A percentile compares a stretch with the other conserved stretches of the same genome.
phyloP scores from a whole-genome alignment of 2,797 vertebrate species.

The Squalus acanthias region DNA sequence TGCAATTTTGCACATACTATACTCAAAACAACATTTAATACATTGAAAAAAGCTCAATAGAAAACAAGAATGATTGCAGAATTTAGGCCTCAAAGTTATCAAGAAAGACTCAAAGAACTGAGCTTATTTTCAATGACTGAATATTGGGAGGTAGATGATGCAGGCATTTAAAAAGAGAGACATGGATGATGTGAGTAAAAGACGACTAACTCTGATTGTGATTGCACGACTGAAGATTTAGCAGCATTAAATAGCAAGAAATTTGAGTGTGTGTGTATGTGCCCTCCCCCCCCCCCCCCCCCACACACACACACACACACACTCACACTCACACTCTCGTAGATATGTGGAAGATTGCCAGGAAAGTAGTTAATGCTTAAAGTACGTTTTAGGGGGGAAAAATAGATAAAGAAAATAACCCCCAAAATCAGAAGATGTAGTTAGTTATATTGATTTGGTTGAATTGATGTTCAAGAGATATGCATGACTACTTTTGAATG shows the following conservation, averaged over 20 bases:
- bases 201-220: not conserved
- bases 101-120: not conserved
- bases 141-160: not conserved
- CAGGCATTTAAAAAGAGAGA: not conserved
- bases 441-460: too few relatives aligned
- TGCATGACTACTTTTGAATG: too few relatives aligned
- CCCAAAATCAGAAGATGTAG: too few relatives aligned
- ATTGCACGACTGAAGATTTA: not conserved
- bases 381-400: too few relatives aligned
- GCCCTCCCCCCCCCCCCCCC: too few relatives aligned
- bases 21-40: not conserved
- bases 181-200: not conserved
- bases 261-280: not conserved
- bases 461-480: too few relatives aligned
- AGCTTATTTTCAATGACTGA: not conserved
- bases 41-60: not conserved
- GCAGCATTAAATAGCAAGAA: not conserved
- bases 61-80: too few relatives aligned
- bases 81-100: not conserved
- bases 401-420: too few relatives aligned
- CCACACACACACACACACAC: too few relatives aligned
- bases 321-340: too few relatives aligned
- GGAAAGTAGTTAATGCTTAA: too few relatives aligned
- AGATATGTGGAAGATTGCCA: too few relatives aligned
- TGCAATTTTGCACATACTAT: not conserved